phyloP scores from a whole-genome alignment of 2,888 invertebrate genomes.

The Agrotis clavis region DNA sequence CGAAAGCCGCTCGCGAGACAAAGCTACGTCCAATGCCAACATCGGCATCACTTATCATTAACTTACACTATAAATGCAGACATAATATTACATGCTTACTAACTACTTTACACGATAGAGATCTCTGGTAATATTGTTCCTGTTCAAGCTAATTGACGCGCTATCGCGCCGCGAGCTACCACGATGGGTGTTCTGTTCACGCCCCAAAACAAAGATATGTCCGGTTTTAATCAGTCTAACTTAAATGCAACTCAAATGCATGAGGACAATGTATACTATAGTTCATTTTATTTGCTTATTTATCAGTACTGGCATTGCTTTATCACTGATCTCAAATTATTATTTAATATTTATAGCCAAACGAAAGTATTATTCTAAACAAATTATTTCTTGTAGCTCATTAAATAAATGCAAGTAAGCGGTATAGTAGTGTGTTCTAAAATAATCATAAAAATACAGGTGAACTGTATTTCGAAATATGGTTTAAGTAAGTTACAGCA shows the following conservation, averaged over 20 bases:
- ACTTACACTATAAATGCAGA: constrained; percentile 67
- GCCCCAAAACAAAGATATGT: constrained; percentile 50
- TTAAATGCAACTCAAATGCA: constrained; percentile 54
- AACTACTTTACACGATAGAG: constrained; percentile 64
- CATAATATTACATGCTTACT: constrained; percentile 58
- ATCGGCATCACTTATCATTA: constrained; percentile 57
- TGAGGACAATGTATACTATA: constrained; percentile 27
- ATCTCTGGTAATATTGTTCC: constrained; percentile 63
- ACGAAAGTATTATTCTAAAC: neutral
- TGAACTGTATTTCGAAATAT: neutral
- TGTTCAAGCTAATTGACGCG: constrained; percentile 38
- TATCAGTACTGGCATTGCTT: constrained; percentile 51
- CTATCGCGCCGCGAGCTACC: constrained; percentile 29
- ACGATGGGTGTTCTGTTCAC: constrained; percentile 19
- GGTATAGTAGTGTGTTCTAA: constrained; percentile 60
- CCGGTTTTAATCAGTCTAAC: constrained; percentile 51
- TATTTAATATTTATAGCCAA: constrained; percentile 5
- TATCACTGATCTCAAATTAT: constrained; percentile 45
- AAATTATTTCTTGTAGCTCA: neutral
- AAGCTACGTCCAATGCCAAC: constrained; percentile 51
- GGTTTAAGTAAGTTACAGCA: neutral
- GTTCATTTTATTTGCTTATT: constrained; percentile 6
- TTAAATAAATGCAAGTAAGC: constrained; percentile 46
- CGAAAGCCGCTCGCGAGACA: constrained; percentile 54
- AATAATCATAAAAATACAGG: neutral